Percentiles rank a stretch among this genome's conserved stretches.
Conservation (phyloP, 2,113 vertebrate species). For the Amazona guildingii region DNA sequence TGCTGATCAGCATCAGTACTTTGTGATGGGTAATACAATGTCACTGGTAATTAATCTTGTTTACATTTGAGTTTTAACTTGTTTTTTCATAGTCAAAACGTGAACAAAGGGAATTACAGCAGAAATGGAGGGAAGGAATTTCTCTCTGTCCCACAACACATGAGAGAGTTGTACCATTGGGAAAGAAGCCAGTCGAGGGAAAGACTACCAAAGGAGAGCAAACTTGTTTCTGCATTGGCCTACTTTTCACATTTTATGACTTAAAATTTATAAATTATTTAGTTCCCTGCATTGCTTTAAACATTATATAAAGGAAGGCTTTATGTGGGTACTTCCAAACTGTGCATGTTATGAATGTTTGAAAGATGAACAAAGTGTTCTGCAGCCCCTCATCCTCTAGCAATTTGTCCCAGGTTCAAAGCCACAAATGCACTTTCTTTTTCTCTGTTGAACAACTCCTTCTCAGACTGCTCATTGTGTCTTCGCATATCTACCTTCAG, state of each 20-base stretch:
- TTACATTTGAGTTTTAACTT: background rate
- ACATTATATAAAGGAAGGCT: background rate
- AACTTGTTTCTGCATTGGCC: background rate
- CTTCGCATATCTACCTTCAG: background rate
- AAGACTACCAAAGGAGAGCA: background rate
- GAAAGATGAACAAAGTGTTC: background rate
- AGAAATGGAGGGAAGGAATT: background rate
- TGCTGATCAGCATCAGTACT: background rate
- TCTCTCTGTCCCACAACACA: background rate
- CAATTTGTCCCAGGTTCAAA: background rate
- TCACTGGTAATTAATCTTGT: background rate
- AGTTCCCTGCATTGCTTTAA: background rate
- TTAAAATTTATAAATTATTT: background rate
- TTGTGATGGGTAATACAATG: background rate
- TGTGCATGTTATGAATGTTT: background rate
- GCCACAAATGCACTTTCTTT: background rate
- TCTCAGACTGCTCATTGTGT: background rate
- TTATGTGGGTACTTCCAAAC: background rate
- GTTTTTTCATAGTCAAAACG: background rate
- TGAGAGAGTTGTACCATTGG: background rate
- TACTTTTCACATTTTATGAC: background rate
- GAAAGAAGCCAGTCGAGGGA: background rate
- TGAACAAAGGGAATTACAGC: background rate
- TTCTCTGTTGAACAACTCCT: background rate
- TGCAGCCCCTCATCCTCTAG: background rate